A percentile compares a stretch with the other conserved stretches of the same genome.
Conservation (phyloP, 2,113 vertebrate species). For the Lepus americanus region DNA sequence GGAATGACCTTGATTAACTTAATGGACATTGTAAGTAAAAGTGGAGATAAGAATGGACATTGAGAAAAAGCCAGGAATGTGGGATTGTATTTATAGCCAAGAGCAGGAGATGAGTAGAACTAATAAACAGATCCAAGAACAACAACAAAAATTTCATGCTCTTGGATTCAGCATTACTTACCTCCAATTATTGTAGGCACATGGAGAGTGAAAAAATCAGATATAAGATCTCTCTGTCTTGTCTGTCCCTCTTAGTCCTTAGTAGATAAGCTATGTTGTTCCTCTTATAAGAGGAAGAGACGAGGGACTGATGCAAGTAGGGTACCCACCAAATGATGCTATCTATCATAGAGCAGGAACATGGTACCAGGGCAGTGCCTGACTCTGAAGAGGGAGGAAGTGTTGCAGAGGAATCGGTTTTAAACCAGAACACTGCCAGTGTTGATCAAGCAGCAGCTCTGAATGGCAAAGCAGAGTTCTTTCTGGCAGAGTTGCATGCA, state of each 20-base stretch:
- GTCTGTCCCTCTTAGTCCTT: too few relatives aligned
- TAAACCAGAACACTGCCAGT: background rate
- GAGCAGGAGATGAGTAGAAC: background rate
- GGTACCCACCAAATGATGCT: background rate
- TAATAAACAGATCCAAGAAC: background rate
- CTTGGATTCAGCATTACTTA: too few relatives aligned
- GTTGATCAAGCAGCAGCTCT: background rate
- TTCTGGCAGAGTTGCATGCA: background rate
- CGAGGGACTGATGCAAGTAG: background rate
- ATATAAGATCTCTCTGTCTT: too few relatives aligned
- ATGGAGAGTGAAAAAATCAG: too few relatives aligned
- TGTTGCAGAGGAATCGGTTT: background rate
- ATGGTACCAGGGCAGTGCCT: background rate
- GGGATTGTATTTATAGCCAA: background rate
- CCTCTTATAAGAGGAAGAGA: background rate
- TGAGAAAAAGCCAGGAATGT: constrained; percentile 15
- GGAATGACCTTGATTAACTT: background rate
- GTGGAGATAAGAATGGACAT: background rate
- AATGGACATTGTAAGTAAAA: background rate
- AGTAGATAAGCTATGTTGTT: background rate
- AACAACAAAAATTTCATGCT: background rate
- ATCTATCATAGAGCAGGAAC: background rate
- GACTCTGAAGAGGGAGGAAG: too few relatives aligned
- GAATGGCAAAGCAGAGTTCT: background rate
- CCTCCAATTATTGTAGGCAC: too few relatives aligned